Conservation (phyloP, 2,113 vertebrate genomes). For the Vombatus ursinus region DNA sequence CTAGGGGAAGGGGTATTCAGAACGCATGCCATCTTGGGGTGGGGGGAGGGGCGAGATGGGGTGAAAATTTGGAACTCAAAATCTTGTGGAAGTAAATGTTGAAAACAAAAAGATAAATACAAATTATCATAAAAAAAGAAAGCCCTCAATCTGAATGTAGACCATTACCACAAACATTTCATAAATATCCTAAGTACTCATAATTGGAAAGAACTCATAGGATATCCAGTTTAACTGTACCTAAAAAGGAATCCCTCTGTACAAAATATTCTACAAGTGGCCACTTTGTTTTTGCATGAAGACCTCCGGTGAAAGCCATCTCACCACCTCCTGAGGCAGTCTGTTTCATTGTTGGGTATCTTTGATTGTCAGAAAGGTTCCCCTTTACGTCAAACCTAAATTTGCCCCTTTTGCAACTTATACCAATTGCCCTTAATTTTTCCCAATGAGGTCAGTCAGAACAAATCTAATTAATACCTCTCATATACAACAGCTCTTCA, state of each 20-base stretch:
- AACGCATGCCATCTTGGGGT: no score
- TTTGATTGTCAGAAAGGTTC: not conserved
- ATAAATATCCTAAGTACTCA: not conserved
- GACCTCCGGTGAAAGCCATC: not conserved
- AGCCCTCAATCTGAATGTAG: not conserved
- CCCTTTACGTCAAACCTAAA: not conserved
- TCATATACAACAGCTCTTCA: not conserved
- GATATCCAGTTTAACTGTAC: not conserved
- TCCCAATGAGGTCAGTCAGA: not conserved
- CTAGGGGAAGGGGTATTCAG: no score
- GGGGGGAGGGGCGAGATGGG: no score
- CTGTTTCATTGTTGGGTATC: not conserved
- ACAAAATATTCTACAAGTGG: not conserved
- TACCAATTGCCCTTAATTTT: not conserved
- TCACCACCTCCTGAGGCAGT: not conserved
- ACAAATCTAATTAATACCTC: not conserved
- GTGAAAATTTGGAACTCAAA: no score
- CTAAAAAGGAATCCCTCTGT: not conserved
- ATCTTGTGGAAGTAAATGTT: no score
- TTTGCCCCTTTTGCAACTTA: not conserved
- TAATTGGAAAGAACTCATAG: not conserved
- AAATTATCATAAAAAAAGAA: no score
- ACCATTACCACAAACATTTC: not conserved
- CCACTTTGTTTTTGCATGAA: not conserved
- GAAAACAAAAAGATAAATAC: no score